These are phyloP conservation scores for Tricholauxania praeusta DNA, from an alignment of 2,888 invertebrate species.

Conservation along the genomic window DNA sequence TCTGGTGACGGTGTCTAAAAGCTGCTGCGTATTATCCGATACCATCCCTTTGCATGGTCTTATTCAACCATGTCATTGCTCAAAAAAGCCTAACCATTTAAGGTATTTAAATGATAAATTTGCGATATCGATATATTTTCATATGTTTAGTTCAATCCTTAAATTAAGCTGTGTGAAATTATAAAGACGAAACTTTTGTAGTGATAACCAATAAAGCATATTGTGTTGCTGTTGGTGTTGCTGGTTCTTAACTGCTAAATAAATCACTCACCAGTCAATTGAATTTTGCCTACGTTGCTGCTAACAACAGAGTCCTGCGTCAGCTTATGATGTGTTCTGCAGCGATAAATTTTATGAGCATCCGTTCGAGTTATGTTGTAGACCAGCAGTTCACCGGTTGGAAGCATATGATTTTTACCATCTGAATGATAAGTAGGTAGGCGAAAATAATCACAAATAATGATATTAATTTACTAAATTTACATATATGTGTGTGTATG, in stretches of 20 bases:
- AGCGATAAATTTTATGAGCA: slow-evolving; percentile 72
- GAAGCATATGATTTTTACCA: slow-evolving; percentile 73
- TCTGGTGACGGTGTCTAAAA: no score
- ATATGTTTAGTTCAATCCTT: no score
- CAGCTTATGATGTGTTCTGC: slow-evolving; percentile 73
- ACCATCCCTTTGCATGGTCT: no score
- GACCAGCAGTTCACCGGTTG: slow-evolving; percentile 73
- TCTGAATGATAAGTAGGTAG: slow-evolving; percentile 57
- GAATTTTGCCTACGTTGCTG: slow-evolving; percentile 71
- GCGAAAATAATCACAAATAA: neutral
- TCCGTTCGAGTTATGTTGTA: slow-evolving; percentile 72
- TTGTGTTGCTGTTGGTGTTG: no score
- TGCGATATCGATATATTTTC: neutral
- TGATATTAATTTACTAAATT: neutral
- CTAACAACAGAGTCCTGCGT: slow-evolving; percentile 74
- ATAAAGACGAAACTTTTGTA: no score
- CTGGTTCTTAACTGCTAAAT: neutral
- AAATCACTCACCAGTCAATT: slow-evolving; percentile 70
- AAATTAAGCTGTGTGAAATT: no score
- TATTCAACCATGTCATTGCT: no score
- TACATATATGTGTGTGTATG: no score
- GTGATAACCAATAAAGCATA: no score
- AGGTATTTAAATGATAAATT: neutral
- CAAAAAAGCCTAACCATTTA: no score
- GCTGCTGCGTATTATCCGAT: no score